Base-by-base conservation (phyloP, 2,888 invertebrate genomes). In the Eristalis arbustorum region DNA sequence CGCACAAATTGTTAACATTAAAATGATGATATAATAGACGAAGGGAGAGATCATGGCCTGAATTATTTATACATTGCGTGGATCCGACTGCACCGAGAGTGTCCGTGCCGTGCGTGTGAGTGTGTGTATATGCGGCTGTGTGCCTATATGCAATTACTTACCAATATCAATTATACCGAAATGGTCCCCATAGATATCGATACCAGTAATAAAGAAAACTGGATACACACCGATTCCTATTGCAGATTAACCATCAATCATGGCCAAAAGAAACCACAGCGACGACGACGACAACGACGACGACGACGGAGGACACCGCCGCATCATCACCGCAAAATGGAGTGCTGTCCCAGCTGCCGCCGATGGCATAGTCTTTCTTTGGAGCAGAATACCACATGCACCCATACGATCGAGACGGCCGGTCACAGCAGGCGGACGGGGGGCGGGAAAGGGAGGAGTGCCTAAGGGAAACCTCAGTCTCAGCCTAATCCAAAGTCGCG, bases 1-100 rank as follows among this genome's bases (percentile, higher is more conserved):
- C 83, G 78, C 85, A 87, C 87, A 87, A 87, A 87, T 87, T 87
- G 87, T 87, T 83, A 87, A 87, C 83, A 87, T 87, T 87, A 83
- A 87, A 83, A 71, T 83, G 87, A 87, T 87, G 87, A 87, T 87
- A 87, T 83, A 87, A 83, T 87, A 75, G 78, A 79, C 83, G 82
- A 87, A 78, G 77, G 77, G 85, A 87, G 69, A 59, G 67, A 71
- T 67, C 87, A 79, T 78, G 87, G 87, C 83, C 71, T 87, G 83
- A 83, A 87, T 83, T 87, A 87, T 87, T 87, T 87, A 87, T 83
- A 83, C 77, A 69, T 81, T 69, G 77, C 68, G 76, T 62, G 71
- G 18, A 71, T 22, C 8, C 34, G n/a, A 10, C 28, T 18, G 14
- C 37, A 2, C 31, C 34, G 13, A 13, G 13, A 13, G 61, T 31